Evolutionary conservation across 2,888 invertebrate genomes (phyloP), one percentile per base, ranked within the genome.

Genomic region (Aethes cnicana): DNA sequence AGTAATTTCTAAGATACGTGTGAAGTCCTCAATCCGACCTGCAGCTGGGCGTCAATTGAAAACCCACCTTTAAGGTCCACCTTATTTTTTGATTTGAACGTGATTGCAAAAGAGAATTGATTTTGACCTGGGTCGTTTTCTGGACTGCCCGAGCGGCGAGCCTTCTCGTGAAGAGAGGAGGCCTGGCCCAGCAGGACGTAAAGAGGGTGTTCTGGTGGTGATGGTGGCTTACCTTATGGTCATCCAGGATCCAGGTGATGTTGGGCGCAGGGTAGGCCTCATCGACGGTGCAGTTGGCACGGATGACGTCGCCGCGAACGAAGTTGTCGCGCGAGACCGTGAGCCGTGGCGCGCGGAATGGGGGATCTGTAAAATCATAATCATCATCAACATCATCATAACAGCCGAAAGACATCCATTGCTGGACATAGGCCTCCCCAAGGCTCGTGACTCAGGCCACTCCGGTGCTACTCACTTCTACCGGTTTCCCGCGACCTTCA

Each of bases 221-320:
- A n/a, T n/a, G n/a, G n/a, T n/a, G n/a, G n/a, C 43, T 61, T 64
- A 89, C 90, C 79, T 87, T 88, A 42, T 81, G 80, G 1, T 91
- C 91, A 60, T 92, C 92, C 46, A 92, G 77, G 54, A 90, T 91
- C 91, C 92, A 92, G 1, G 92, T 92, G 57, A 92, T 88, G 67
- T 92, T 92, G 1, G 92, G 88, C 0, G 92, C 90, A 0, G 92
- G 92, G 52, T 90, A 92, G 0, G 92, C 89, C 20, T 91, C 90
- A 52, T 92, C 92, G 0, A 92, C 90, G 1, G 90, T 84, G 62
- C 92, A 92, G 74, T 92, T 92, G 26, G 92, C 92, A 12, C 90
- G 80, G 14, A 92, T 73, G 16, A 91, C 82, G 55, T 92, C 92
- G 0, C 92, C 92, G 9, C 91, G 84, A 7, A 91, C 90, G 66